Percentiles rank a stretch among this genome's conserved stretches.
These are phyloP conservation scores for Cryptotermes secundus DNA, from an alignment of 1,140 invertebrate genomes.

Conservation along the genomic window DNA sequence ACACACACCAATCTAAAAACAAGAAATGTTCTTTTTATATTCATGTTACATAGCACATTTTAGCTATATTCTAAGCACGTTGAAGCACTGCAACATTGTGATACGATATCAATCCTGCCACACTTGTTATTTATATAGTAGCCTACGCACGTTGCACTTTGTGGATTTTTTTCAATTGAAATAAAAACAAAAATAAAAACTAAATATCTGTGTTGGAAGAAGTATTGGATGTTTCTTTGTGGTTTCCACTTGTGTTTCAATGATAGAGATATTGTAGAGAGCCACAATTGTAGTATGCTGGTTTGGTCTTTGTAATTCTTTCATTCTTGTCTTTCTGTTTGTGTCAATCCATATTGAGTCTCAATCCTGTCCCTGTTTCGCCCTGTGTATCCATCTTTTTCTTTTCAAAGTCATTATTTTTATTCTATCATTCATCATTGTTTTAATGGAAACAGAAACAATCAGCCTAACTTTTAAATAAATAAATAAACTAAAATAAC, in stretches of 20 bases:
- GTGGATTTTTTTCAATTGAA: conserved; percentile 27
- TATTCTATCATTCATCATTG: background rate
- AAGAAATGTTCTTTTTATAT: conserved; percentile 32
- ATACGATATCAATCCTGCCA: conserved; percentile 35
- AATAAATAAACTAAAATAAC: background rate
- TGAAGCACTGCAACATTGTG: conserved; percentile 36
- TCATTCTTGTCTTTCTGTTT: conserved; percentile 1
- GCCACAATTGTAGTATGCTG: conserved; percentile 20
- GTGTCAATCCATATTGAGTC: conserved; percentile 1
- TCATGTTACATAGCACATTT: conserved; percentile 33
- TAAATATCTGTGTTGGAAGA: conserved; percentile 22
- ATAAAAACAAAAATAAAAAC: conserved; percentile 27
- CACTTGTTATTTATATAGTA: conserved; percentile 32
- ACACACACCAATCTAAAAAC: conserved; percentile 28
- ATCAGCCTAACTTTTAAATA: conserved; percentile 21
- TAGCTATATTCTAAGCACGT: conserved; percentile 34
- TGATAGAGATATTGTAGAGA: background rate
- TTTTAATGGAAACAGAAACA: background rate
- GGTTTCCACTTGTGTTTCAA: background rate
- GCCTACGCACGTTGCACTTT: conserved; percentile 21
- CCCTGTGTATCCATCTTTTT: background rate
- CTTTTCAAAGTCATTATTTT: background rate
- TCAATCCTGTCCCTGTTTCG: background rate
- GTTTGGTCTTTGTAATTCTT: background rate
- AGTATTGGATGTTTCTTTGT: conserved; percentile 17